Evolutionary conservation across 1,140 invertebrate species (phyloP).

Genomic region (Drosophila erecta): DNA sequence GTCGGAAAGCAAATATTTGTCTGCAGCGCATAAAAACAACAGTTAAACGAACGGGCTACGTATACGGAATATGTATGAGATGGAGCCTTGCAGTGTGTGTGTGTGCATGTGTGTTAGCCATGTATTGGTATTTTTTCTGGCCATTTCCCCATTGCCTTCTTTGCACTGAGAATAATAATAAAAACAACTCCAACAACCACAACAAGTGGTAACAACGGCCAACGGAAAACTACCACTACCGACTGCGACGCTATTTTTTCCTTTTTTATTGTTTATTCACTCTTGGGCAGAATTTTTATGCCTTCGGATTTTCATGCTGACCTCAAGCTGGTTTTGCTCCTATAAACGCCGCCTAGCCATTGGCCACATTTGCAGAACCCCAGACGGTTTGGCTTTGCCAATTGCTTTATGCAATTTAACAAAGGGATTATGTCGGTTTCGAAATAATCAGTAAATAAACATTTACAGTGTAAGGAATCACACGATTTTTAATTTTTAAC

Average conservation of each 20-base stretch:
- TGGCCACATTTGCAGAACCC: slow-evolving; percentile 17
- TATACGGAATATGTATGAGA: slow-evolving; percentile 82
- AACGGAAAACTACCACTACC: slow-evolving; percentile 74
- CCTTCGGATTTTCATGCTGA: slow-evolving; percentile 57
- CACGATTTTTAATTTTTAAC: too few species aligned
- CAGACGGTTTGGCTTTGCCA: slow-evolving; percentile 6
- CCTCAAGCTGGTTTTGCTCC: slow-evolving; percentile 52
- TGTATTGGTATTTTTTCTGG: slow-evolving; percentile 46
- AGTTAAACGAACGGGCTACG: slow-evolving; percentile 84
- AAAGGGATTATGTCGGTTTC: too few species aligned
- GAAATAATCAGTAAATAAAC: too few species aligned
- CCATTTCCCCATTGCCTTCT: slow-evolving; percentile 25
- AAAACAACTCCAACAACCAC: slow-evolving; percentile 70
- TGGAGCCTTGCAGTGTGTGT: slow-evolving; percentile 40
- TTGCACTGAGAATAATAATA: slow-evolving; percentile 65
- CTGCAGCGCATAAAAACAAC: slow-evolving; percentile 85
- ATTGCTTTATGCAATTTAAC: too few species aligned
- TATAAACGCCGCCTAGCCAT: slow-evolving; percentile 42
- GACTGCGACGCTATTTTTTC: slow-evolving; percentile 53
- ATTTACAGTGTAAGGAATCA: too few species aligned
- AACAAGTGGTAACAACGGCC: slow-evolving; percentile 49
- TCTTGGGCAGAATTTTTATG: slow-evolving; percentile 69
- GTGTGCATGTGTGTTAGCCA: slow-evolving; percentile 41
- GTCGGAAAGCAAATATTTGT: slow-evolving; percentile 85
- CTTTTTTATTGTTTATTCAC: slow-evolving; percentile 56